Percentiles rank a stretch among this genome's conserved stretches.
Conservation (phyloP, 2,888 invertebrate species). For the Pristionchus fissidentatus region DNA sequence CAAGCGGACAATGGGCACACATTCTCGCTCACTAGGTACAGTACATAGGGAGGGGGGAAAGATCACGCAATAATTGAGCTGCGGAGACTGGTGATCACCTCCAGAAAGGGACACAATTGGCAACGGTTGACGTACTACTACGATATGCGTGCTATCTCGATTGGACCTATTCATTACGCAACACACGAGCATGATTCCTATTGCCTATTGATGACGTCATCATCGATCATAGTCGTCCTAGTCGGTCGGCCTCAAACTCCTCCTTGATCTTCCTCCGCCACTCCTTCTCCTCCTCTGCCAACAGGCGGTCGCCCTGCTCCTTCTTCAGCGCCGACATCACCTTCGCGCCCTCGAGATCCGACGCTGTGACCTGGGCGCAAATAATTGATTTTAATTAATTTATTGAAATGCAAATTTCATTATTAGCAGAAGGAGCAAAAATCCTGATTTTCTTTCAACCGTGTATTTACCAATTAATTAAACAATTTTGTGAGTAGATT, state of each 20-base stretch:
- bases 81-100: too few species aligned
- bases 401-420: neutral
- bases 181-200: neutral
- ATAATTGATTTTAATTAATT: neutral
- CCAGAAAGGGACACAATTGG: too few species aligned
- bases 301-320: slow-evolving; percentile 54
- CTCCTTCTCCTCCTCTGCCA: slow-evolving; percentile 56
- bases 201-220: neutral
- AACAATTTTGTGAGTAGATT: too few species aligned
- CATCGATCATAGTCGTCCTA: neutral
- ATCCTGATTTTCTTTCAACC: too few species aligned
- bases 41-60: too few species aligned
- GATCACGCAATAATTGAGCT: too few species aligned
- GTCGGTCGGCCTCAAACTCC: slow-evolving; percentile 25
- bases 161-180: too few species aligned
- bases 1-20: neutral
- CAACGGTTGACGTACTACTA: too few species aligned
- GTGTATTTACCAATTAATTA: too few species aligned
- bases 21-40: too few species aligned
- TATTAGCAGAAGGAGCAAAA: too few species aligned
- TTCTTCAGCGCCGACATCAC: slow-evolving; percentile 60
- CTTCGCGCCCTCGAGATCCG: slow-evolving; percentile 65
- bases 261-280: slow-evolving; percentile 53
- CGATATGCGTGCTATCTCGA: too few species aligned
- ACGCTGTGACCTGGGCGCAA: slow-evolving; percentile 63